Evolutionary conservation across 53 echinoderm and acorn worm species (phyloP).

Genomic region (Zoroaster sp.): DNA sequence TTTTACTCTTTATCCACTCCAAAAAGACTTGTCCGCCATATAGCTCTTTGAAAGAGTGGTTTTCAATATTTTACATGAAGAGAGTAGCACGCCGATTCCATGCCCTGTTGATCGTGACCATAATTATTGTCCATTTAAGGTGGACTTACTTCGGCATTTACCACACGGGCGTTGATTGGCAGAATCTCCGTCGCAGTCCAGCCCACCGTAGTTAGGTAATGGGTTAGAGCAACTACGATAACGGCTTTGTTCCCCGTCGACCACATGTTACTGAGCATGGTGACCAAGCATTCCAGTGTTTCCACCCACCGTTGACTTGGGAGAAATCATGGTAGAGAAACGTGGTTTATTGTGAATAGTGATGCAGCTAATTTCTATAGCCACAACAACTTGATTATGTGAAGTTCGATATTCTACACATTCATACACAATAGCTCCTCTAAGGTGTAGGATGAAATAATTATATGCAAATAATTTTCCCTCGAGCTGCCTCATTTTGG

Average conservation of each 20-base stretch:
- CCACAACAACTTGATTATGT: not conserved
- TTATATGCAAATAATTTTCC: not conserved
- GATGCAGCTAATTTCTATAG: not conserved
- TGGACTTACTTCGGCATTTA: constrained; percentile 9
- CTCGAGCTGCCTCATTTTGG: no score
- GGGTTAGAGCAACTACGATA: constrained; percentile 55
- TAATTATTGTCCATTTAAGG: no score
- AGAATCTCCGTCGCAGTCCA: constrained; percentile 50
- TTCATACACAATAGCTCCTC: no score
- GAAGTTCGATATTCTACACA: no score
- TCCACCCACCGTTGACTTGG: constrained; percentile 69
- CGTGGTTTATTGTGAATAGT: no score
- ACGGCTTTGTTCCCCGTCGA: constrained; percentile 27
- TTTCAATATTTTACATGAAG: no score
- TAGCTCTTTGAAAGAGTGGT: no score
- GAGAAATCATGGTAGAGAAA: no score
- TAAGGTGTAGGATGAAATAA: not conserved
- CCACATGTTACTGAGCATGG: constrained; percentile 64
- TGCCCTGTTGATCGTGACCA: no score
- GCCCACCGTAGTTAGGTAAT: constrained; percentile 48
- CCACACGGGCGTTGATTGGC: not conserved
- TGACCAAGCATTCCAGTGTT: constrained; percentile 64
- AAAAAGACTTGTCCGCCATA: no score
- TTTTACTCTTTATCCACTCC: no score
- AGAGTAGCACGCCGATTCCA: no score